These are phyloP conservation scores for Hypomesus transpacificus DNA, from an alignment of 2,113 vertebrate genomes.

Conservation along the genomic window DNA sequence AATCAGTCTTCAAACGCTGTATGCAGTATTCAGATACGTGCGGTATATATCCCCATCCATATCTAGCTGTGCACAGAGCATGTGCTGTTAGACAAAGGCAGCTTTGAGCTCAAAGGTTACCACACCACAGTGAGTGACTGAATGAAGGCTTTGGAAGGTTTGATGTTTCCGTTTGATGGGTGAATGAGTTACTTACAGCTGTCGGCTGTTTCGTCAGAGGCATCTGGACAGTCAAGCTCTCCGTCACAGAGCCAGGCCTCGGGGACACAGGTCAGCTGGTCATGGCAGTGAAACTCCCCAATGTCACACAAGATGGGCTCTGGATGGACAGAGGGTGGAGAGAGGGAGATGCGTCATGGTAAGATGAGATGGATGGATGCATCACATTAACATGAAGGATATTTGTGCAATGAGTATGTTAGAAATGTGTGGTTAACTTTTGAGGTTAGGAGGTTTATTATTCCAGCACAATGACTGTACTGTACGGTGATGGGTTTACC, in stretches of 20 bases:
- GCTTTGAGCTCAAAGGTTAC: too few species aligned
- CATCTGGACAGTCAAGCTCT: slow-evolving; percentile 88
- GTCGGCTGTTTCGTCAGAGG: slow-evolving; percentile 83
- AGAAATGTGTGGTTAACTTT: not conserved
- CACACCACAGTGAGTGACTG: too few species aligned
- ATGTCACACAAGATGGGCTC: slow-evolving; percentile 82
- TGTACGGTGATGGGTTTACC: too few species aligned
- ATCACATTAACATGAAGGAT: slow-evolving; percentile 10
- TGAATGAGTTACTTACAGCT: slow-evolving; percentile 80
- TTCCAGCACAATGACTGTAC: too few species aligned
- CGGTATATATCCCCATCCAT: too few species aligned
- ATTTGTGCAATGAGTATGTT: slow-evolving; percentile 20
- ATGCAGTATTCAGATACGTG: too few species aligned
- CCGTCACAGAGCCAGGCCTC: slow-evolving; percentile 93
- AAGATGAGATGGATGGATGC: slow-evolving; percentile 40
- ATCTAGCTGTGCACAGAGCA: too few species aligned
- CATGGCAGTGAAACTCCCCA: slow-evolving; percentile 89
- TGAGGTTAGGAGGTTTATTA: not conserved
- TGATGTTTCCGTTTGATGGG: slow-evolving; percentile 37
- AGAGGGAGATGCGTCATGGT: slow-evolving; percentile 55
- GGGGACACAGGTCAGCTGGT: slow-evolving; percentile 81
- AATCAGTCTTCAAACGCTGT: too few species aligned
- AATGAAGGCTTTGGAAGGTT: slow-evolving; percentile 8
- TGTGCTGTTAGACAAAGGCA: too few species aligned
- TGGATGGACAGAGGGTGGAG: slow-evolving; percentile 65